Base-by-base conservation (phyloP, 2,888 invertebrate genomes). In the Beris chalybata region DNA sequence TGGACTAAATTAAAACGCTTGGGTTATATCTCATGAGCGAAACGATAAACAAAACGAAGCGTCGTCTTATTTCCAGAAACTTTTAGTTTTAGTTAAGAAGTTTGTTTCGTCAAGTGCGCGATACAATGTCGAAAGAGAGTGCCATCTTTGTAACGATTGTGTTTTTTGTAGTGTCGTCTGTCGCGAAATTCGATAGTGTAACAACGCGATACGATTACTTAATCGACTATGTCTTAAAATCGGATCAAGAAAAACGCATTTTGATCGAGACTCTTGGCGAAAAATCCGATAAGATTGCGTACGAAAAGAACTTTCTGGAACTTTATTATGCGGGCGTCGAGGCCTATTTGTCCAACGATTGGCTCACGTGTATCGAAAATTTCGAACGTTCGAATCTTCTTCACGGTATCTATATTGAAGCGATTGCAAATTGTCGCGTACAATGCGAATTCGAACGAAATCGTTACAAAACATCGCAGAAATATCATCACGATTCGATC, bases 341-440 rank as follows among this genome's bases (percentile, higher is more conserved):
- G 68, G 87, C 89, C 7, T 92, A 91, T 78, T 79, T 86, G 59
- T 84, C 85, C 32, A 87, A 90, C 73, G 83, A 87, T 75, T 92
- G 89, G 88, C 82, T 85, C 22, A 85, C 86, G 68, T 93, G 93
- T 76, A 85, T 89, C 68, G 77, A 81, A 22, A 83, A 86, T 72
- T 85, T 93, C 74, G 86, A 88, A 76, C 83, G 84, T 67, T 85
- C 91, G 1, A 72, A 91, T 30, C 82, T 85, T 72, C 81, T 85
- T 67, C 87, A 86, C 73, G 85, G 84, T 73, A 76, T 81, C 13
- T 85, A 88, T 74, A 85, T 82, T 73, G 83, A 85, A 57, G 82
- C 84, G 58, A 77, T 86, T 12, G 80, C 85, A 31, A 85, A 85
- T 74, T 92, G 92, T 76, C 83, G 90, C 71, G 74, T 86, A 58